phyloP scores from a whole-genome alignment of 2,888 invertebrate species.

The Andrena bicolor region DNA sequence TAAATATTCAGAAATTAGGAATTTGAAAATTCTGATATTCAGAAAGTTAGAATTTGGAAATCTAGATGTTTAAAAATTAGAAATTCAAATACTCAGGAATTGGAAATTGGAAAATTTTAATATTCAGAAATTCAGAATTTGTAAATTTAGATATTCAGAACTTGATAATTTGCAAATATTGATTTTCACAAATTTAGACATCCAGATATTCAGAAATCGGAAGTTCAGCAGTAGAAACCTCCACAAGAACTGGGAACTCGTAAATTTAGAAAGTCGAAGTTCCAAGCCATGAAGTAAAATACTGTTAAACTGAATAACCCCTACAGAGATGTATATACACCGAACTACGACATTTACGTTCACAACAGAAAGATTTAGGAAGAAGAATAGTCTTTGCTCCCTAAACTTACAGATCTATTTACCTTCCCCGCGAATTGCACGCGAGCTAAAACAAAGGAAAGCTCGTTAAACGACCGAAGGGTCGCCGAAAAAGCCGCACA shows the following conservation, averaged over 20 bases:
- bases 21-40: background rate
- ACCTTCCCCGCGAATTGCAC: background rate
- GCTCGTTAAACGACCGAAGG: background rate
- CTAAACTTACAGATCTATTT: constrained; percentile 5
- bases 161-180: background rate
- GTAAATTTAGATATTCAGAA: too few species aligned
- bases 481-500: background rate
- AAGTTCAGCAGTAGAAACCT: background rate
- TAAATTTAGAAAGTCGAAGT: too few species aligned
- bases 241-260: background rate
- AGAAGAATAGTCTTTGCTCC: background rate
- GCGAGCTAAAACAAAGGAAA: background rate
- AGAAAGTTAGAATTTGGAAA: background rate
- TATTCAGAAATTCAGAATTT: background rate
- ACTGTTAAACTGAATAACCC: too few species aligned
- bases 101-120: background rate
- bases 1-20: background rate
- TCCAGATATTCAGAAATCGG: too few species aligned
- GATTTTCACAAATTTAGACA: background rate
- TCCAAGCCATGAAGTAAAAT: too few species aligned
- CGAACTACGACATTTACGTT: too few species aligned
- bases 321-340: too few species aligned
- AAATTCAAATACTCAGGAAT: background rate
- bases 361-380: background rate
- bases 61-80: background rate